Evolutionary conservation across 2,888 invertebrate species (phyloP).

Genomic region (Metacarcinus magister): DNA sequence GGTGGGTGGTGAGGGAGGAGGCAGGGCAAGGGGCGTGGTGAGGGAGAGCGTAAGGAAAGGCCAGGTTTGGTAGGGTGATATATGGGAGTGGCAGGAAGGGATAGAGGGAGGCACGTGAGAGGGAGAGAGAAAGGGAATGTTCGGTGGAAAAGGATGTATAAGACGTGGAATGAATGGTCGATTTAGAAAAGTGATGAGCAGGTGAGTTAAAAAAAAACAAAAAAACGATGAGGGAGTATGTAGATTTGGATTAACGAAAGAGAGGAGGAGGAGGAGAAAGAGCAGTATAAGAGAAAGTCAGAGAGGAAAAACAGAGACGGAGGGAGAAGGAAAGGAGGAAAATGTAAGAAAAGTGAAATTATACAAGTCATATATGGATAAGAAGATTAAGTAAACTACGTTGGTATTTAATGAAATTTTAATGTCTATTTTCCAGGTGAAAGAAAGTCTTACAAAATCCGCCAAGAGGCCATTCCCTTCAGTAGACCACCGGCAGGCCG

Average conservation of each 20-base stretch:
- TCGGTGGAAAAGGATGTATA: not conserved
- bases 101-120: not conserved
- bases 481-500: not conserved
- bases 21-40: not conserved
- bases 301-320: not conserved
- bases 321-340: not conserved
- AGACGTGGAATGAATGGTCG: not conserved
- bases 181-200: not conserved
- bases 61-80: conserved; percentile 27
- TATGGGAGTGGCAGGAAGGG: conserved; percentile 9
- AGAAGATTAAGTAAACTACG: not conserved
- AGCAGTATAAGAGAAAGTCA: conserved; percentile 20
- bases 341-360: not conserved
- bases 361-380: not conserved
- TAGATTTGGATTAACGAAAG: not conserved
- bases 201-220: not conserved
- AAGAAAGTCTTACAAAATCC: not conserved
- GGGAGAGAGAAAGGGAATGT: not conserved
- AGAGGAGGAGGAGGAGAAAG: conserved; percentile 50
- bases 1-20: not conserved
- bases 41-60: not conserved
- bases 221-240: not conserved
- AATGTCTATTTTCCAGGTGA: conserved; percentile 3
- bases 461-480: not conserved
- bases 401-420: conserved; percentile 21